A percentile compares a stretch with the other conserved stretches of the same genome.
Conservation (phyloP, 2,888 invertebrate genomes). For the Listrodromus nycthemerus region DNA sequence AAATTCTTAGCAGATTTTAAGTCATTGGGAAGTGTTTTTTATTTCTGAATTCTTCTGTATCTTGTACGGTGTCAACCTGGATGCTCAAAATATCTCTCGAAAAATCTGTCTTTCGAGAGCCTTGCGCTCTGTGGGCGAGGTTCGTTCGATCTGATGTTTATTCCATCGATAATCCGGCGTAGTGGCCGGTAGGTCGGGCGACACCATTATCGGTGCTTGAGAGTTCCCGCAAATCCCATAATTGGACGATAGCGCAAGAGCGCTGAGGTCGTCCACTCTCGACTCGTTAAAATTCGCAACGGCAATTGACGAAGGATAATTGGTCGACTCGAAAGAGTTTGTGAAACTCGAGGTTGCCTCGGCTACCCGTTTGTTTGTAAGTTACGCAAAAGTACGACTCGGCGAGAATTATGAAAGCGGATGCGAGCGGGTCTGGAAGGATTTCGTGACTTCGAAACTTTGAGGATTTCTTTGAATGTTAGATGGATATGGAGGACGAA, state of each 20-base stretch:
- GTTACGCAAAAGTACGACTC: constrained; percentile 50
- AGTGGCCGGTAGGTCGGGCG: background rate
- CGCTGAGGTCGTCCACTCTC: constrained; percentile 18
- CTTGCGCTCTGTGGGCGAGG: background rate
- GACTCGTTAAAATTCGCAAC: constrained; percentile 67
- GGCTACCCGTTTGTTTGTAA: background rate
- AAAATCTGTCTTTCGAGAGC: background rate
- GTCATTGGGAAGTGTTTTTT: no score
- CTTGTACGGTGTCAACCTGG: no score
- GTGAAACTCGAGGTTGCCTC: constrained; percentile 59
- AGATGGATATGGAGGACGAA: background rate
- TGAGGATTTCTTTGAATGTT: constrained; percentile 17
- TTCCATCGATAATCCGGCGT: background rate
- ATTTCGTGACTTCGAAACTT: constrained; percentile 36
- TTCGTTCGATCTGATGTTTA: background rate
- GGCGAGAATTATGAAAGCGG: constrained; percentile 39
- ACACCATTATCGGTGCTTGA: constrained; percentile 24
- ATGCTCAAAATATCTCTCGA: no score
- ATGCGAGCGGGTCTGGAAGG: background rate
- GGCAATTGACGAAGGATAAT: constrained; percentile 66
- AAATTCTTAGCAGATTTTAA: no score
- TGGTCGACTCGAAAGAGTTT: constrained; percentile 63
- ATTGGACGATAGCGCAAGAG: constrained; percentile 40
- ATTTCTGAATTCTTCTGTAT: no score
- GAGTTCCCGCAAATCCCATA: constrained; percentile 47